A percentile compares a stretch with the other conserved stretches of the same genome.
phyloP scores from a whole-genome alignment of 2,113 vertebrate genomes.

The Hypanus sabinus region DNA sequence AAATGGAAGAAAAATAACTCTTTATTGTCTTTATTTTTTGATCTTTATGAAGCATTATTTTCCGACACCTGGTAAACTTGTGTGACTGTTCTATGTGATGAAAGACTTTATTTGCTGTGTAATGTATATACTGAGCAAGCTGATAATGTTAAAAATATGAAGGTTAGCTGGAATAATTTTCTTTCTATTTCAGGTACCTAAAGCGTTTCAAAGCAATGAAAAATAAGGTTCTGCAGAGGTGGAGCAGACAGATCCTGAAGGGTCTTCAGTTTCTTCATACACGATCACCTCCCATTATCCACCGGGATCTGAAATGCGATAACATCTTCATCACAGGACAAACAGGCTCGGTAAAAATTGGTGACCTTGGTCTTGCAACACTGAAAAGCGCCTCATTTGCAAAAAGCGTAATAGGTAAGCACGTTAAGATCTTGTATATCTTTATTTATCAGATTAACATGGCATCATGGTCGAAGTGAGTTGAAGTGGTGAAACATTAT shows the following conservation, averaged over 20 bases:
- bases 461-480: background rate
- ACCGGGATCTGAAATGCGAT: conserved; percentile 94
- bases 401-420: conserved; percentile 90
- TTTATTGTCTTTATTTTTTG: background rate
- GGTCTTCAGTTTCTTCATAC: conserved; percentile 95
- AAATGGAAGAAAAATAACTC: background rate
- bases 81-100: background rate
- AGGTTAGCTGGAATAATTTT: background rate
- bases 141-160: background rate
- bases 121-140: background rate
- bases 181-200: conserved; percentile 65
- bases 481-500: background rate
- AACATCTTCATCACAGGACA: conserved; percentile 98
- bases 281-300: conserved; percentile 87
- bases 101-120: background rate
- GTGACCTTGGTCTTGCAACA: conserved; percentile 88
- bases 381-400: conserved; percentile 96
- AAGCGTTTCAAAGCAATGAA: conserved; percentile 98
- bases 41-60: background rate
- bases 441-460: background rate
- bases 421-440: background rate
- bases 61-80: background rate
- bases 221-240: conserved; percentile 84
- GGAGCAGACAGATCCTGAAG: conserved; percentile 89
- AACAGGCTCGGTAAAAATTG: conserved; percentile 90